These are phyloP conservation scores for Coracopsis vasa DNA, from an alignment of 2,113 vertebrate genomes.

Conservation along the genomic window DNA sequence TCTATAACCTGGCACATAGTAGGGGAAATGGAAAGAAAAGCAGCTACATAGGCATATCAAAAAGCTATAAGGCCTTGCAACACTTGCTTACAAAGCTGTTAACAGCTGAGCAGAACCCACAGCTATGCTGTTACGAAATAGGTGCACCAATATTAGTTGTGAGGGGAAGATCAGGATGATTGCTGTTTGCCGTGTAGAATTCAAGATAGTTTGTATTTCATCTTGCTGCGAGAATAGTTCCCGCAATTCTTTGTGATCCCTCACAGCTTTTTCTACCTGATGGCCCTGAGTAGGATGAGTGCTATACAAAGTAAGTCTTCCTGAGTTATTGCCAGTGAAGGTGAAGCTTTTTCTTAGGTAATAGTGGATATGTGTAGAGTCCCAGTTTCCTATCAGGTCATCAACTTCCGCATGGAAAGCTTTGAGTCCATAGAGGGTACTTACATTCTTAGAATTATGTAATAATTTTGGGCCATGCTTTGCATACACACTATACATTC, in stretches of 20 bases:
- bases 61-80: conserved; percentile 7
- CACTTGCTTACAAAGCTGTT: conserved; percentile 40
- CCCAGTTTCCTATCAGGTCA: background rate
- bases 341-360: background rate
- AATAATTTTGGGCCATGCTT: background rate
- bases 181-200: background rate
- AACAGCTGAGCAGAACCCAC: background rate
- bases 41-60: conserved; percentile 38
- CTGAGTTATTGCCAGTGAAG: background rate
- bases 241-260: background rate
- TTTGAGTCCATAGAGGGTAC: background rate
- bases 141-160: background rate
- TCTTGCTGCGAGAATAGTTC: background rate
- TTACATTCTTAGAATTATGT: background rate
- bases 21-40: conserved; percentile 53
- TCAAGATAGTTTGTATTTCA: background rate
- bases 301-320: background rate
- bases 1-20: conserved; percentile 34
- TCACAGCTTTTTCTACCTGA: background rate
- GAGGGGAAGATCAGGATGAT: background rate
- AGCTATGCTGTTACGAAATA: background rate
- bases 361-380: background rate
- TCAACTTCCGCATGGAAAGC: background rate
- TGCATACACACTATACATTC: background rate
- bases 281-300: background rate